phyloP scores from a whole-genome alignment of 2,797 vertebrate genomes.

The Ammospiza maritima region DNA sequence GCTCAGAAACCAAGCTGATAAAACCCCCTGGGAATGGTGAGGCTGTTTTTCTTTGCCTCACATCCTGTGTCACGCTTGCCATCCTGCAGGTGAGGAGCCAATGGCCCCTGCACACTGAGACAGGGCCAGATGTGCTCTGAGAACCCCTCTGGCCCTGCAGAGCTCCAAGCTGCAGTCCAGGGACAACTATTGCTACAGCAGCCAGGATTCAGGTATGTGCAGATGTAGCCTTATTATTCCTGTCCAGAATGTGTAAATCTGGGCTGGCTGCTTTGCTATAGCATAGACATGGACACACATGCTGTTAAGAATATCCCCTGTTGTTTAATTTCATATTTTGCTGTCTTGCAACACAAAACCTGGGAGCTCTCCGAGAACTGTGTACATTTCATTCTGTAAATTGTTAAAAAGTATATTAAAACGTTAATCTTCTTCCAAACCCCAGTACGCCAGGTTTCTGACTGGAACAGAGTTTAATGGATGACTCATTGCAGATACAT shows the following conservation, averaged over 20 bases:
- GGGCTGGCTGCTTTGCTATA: background rate
- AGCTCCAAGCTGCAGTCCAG: background rate
- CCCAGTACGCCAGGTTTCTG: conserved; percentile 28
- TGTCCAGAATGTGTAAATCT: background rate
- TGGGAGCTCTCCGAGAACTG: background rate
- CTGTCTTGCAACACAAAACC: conserved; percentile 9
- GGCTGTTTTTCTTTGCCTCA: background rate
- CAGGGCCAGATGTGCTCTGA: background rate
- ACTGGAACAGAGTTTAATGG: conserved; percentile 27
- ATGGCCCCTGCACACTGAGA: rapidly evolving
- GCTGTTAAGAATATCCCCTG: background rate
- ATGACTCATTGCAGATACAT: conserved; percentile 31
- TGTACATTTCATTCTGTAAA: conserved; percentile 15
- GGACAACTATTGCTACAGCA: background rate
- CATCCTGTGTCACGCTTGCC: rapidly evolving
- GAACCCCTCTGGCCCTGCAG: rapidly evolving
- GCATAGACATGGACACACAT: background rate
- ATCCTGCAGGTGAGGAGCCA: background rate
- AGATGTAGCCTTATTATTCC: background rate
- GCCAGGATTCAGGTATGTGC: background rate
- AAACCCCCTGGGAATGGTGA: rapidly evolving
- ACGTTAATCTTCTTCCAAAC: background rate
- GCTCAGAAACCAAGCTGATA: background rate
- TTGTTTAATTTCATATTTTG: background rate
- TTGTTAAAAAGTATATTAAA: conserved; percentile 41